Base-by-base conservation (phyloP, 2,113 vertebrate species). In the Montifringilla adamsi region DNA sequence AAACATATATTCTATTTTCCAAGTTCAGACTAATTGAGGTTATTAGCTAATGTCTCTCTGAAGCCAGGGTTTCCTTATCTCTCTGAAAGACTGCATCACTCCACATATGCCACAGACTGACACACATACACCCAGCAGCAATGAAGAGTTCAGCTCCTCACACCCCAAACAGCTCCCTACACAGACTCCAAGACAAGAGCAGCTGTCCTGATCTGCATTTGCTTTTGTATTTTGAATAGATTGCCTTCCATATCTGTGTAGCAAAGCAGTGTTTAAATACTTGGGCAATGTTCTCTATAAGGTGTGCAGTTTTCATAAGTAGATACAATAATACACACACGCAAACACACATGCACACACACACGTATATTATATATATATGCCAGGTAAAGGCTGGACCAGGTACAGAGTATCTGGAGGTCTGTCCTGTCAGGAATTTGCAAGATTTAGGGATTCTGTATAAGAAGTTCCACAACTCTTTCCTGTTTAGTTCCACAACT, bases 81-180 rank as follows among this genome's bases (percentile, higher is more conserved):
- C 26, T 77, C 47, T 66, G 84, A 63, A 70, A 59, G 50, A 16
- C 20, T 49, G 2, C 19, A 17, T 67, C 47, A 18, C 49, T 41
- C 50, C 30, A 15, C 16, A 15, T 12, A 16, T 62, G 53, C n/a
- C 68, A 43, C 50, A 87, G 41, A 60, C 30, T 31, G 58, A 66
- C 23, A 19, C 20, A 14, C 5, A 15, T 7, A 56, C n/a, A 49
- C 53, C 41, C 58, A 73, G 49, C 20, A 92, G 53, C 63, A 76
- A 21, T 7, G 30, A 43, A 31, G 18, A 23, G 33, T 49, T 44
- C 37, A 26, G 60, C 39, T 84, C 16, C 43, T 39, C 59, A n/a
- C n/a, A 31, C 1, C 9, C n/a, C 3, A 1, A 60, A 30, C 5
- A 47, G n/a, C 52, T 64, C 27, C 21, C 47, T 67, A 23, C 1